Percentiles rank a stretch among this genome's conserved stretches.
Conservation (phyloP, 2,113 vertebrate genomes). For the Pholis gunnellus region DNA sequence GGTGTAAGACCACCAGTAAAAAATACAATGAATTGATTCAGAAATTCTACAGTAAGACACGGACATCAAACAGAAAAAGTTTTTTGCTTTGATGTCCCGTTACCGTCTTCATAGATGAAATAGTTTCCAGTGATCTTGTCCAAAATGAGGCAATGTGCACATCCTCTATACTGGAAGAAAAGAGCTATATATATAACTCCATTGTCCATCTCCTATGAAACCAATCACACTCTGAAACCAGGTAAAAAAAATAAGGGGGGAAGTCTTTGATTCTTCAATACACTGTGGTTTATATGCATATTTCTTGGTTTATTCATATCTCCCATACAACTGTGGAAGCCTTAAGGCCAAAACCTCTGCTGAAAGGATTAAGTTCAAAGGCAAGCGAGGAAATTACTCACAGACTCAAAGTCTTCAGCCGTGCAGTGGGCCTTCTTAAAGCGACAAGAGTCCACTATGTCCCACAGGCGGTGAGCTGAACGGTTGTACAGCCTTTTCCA, state of each 20-base stretch:
- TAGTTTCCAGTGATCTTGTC: slow-evolving; percentile 41
- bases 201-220: slow-evolving; percentile 66
- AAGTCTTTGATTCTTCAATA: slow-evolving; percentile 77
- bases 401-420: slow-evolving; percentile 83
- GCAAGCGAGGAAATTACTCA: slow-evolving; percentile 82
- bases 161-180: slow-evolving; percentile 56
- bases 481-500: slow-evolving; percentile 70
- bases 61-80: slow-evolving; percentile 65
- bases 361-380: slow-evolving; percentile 85
- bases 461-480: slow-evolving; percentile 72
- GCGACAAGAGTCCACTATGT: slow-evolving; percentile 80
- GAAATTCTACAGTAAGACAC: slow-evolving; percentile 41
- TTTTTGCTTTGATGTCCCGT: slow-evolving; percentile 70
- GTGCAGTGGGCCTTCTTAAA: slow-evolving; percentile 74
- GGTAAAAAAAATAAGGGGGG: slow-evolving; percentile 47
- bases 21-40: slow-evolving; percentile 26
- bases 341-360: slow-evolving; percentile 72
- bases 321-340: slow-evolving; percentile 68
- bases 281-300: slow-evolving; percentile 75
- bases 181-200: slow-evolving; percentile 19
- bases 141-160: slow-evolving; percentile 48
- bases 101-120: slow-evolving; percentile 54
- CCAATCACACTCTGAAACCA: slow-evolving; percentile 66
- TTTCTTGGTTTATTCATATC: slow-evolving; percentile 79
- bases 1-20: neutral